Base-by-base conservation (phyloP, 2,113 vertebrate genomes). In the Gadus chalcogrammus region DNA sequence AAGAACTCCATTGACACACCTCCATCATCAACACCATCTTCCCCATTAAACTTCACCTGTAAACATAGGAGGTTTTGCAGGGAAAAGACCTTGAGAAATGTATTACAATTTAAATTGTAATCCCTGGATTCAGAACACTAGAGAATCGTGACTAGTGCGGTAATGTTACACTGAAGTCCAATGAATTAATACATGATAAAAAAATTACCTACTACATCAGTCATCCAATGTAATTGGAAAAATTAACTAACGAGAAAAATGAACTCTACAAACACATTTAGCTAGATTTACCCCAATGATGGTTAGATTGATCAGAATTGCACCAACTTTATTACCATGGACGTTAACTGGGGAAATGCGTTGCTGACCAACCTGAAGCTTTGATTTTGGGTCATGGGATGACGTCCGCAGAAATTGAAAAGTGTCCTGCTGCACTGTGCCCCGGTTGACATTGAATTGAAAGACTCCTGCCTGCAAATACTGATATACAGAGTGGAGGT, bases 1-100 rank as follows among this genome's bases (percentile, higher is more conserved):
- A 92, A 92, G 20, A 92, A 74, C 38, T 91, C 90, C 67, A 20
- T 78, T 3, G 31, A 64, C 4, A 62, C 8, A 0, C 73, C 90
- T 1, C 80, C 74, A 0, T 0, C 0, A 5, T 88, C 87, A 1
- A 2, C 0, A 5, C 74, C 62, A 0, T 0, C 7, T 56, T 87
- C 90, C 13, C 13, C 76, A 0, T 1, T 0, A 52, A 90, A 78
- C 0, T 0, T 0, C 27, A 92, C 79, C 88, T 87, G 68, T 17
- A 61, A n/a, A 72, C 55, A 61, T 3, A n/a, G n/a, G 62, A 55
- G 56, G 24, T 11, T 15, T 9, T 48, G 42, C 42, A 48, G 42
- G 42, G 42, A 48, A 12, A 12, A 9, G 42, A 48, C 8, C 9
- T 48, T 48, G 12, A 48, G 2, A 48, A 48, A 48, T 13, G 42